These are phyloP conservation scores for Drosophila anomalata DNA, from an alignment of 2,888 invertebrate genomes.

Conservation along the genomic window DNA sequence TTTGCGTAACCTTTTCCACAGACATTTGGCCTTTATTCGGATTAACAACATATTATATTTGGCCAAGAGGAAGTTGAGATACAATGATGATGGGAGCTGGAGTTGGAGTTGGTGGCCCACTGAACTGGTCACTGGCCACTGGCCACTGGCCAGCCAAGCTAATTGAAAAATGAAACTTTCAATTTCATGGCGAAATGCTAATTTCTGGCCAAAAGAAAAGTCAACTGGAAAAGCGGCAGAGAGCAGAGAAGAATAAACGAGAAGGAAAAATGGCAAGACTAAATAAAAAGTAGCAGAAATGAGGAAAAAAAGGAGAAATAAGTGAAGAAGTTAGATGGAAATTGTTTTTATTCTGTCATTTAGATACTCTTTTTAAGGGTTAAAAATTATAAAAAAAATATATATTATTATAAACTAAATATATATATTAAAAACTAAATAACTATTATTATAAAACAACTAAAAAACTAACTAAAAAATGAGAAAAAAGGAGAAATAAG, in stretches of 20 bases:
- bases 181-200: conserved; percentile 61
- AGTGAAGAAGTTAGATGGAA: conserved; percentile 1
- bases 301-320: conserved; percentile 6
- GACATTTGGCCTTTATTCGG: conserved; percentile 72
- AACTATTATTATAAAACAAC: too few species aligned
- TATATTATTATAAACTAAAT: too few species aligned
- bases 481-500: conserved; percentile 8
- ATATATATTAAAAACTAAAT: too few species aligned
- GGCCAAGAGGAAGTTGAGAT: conserved; percentile 28
- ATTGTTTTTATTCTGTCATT: neutral
- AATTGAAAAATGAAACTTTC: conserved; percentile 63
- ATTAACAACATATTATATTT: conserved; percentile 40
- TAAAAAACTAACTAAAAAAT: conserved; percentile 27
- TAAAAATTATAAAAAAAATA: conserved; percentile 1
- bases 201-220: conserved; percentile 41
- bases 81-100: conserved; percentile 24
- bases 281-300: conserved; percentile 28
- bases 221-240: conserved; percentile 27
- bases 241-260: conserved; percentile 3
- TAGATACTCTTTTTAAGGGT: too few species aligned
- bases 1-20: conserved; percentile 82
- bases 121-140: too few species aligned
- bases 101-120: conserved; percentile 32
- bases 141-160: conserved; percentile 28
- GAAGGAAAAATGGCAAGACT: conserved; percentile 13